Conservation (phyloP, 1,140 invertebrate genomes). For the Heliconius himera region DNA sequence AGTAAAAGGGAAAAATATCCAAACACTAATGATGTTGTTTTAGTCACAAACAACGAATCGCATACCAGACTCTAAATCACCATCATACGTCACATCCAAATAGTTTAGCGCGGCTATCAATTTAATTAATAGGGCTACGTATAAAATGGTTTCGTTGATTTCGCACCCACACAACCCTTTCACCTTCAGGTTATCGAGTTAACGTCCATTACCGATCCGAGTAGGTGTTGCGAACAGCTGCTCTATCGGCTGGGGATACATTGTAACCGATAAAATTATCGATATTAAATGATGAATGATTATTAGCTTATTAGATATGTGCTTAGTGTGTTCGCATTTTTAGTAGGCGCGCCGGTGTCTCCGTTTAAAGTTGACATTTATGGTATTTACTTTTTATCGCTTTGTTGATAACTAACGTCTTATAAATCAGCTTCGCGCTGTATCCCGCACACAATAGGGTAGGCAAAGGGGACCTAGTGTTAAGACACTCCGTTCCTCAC, state of each 20-base stretch:
- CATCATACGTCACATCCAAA: not conserved
- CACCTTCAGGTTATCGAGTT: constrained; percentile 44
- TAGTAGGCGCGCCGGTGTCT: constrained; percentile 13
- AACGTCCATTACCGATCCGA: constrained; percentile 45
- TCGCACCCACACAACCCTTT: constrained; percentile 36
- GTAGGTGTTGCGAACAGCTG: constrained; percentile 52
- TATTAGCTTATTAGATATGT: constrained; percentile 28
- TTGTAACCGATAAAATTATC: constrained; percentile 43
- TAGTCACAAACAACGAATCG: not conserved
- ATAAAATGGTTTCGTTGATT: constrained; percentile 26
- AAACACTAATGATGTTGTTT: not conserved
- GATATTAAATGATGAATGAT: constrained; percentile 43
- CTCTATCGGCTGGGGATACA: constrained; percentile 27
- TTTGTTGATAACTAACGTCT: not conserved
- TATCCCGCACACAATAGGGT: too few species aligned
- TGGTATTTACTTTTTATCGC: not conserved
- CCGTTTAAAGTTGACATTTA: not conserved
- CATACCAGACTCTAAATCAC: not conserved
- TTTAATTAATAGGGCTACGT: constrained; percentile 24
- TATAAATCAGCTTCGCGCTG: not conserved
- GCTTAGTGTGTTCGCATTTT: constrained; percentile 13
- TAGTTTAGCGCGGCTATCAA: constrained; percentile 6
- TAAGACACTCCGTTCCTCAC: too few species aligned
- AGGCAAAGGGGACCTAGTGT: too few species aligned
- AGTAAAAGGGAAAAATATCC: not conserved